Base-by-base conservation (phyloP, 2,888 invertebrate genomes). In the Odontocolon sp. region DNA sequence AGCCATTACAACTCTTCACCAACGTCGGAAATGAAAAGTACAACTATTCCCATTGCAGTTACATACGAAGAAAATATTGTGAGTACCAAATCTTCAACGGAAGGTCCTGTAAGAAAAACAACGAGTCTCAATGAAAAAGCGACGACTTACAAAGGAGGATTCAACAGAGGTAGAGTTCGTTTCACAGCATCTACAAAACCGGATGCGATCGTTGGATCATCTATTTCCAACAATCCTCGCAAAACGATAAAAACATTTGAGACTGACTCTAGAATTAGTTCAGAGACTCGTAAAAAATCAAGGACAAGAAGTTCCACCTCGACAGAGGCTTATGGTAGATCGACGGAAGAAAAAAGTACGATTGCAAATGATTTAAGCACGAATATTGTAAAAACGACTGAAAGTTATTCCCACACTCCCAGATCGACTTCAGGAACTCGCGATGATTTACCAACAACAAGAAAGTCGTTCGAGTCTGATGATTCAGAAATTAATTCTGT, bases 121-220 rank as follows among this genome's bases (percentile, higher is more conserved):
- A 63, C 31, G 2, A 42, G 26, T 21, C 0, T 16, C 2, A 3
- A 36, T 16, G 63, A 26, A 2, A 40, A 33, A 26, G 21, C 56
- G 11, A 71, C 56, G 14, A 68, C 40, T n/a, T 16, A 31, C 8
- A 26, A 9, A 14, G 67, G 8, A 9, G 3, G 6, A n/a, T 42
- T 33, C 0, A 50, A 50, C 6, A 63, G 71, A 68, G 76, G 76
- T 9, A 47, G 71, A 63, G 56, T 56, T 18, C 76, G 76, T 50
- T 77, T 42, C 6, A 56, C 70, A 1, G 9, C 38, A 11, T 6
- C n/a, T 2, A 9, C 31, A 2, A 66, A 45, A 47, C 21, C 59
- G 5, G 26, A 3, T 2, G 2, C 14, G 23, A 52, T 26, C 0
- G 5, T 28, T 14, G 50, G 16, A 18, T 33, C 33, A 23, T 14